Conservation (phyloP, 2,113 vertebrate genomes). For the Urocynchramus pylzowi region DNA sequence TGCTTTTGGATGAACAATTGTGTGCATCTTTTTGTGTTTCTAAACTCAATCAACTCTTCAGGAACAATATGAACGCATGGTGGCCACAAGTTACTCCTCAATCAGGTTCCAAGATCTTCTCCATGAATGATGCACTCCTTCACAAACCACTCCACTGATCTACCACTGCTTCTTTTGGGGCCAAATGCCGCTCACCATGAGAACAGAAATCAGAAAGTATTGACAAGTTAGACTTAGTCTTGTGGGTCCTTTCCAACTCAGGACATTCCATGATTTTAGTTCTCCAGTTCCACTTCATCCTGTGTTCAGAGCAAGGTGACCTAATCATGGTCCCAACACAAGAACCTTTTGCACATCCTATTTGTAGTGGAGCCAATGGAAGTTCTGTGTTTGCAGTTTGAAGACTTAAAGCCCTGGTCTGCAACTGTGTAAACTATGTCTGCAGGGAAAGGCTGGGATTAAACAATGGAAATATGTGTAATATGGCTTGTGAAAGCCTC, state of each 20-base stretch:
- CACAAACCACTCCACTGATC: neutral
- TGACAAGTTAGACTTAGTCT: neutral
- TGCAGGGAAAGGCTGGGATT: neutral
- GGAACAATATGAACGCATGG: neutral
- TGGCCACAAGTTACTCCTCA: neutral
- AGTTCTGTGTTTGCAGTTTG: neutral
- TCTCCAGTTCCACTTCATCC: neutral
- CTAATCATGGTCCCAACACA: neutral
- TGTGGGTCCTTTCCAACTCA: neutral
- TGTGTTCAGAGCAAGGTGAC: neutral
- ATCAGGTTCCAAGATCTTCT: accelerated
- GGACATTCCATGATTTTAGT: neutral
- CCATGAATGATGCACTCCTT: accelerated
- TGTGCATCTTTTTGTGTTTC: neutral
- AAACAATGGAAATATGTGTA: neutral
- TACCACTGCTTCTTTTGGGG: neutral
- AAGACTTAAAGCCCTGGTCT: neutral
- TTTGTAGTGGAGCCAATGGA: neutral
- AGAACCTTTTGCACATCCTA: neutral
- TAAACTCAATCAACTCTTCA: neutral
- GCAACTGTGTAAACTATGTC: neutral
- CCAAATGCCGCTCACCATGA: neutral
- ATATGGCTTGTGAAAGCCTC: neutral
- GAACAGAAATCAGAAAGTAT: neutral
- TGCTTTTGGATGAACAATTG: neutral